Conservation (phyloP, 2,888 invertebrate genomes). For the Hypsopygia costalis region DNA sequence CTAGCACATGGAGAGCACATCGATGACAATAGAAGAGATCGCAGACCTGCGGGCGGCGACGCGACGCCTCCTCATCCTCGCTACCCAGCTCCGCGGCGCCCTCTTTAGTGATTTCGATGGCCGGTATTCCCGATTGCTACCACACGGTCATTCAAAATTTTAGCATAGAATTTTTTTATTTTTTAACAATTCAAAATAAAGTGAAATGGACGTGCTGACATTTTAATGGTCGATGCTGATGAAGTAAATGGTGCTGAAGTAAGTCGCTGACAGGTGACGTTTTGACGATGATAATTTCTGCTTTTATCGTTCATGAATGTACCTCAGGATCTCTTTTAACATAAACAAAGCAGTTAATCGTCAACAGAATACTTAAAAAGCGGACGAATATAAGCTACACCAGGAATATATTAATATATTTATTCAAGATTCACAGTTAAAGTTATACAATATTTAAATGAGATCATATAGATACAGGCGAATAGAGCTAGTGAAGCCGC, state of each 20-base stretch:
- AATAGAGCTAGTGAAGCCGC: conserved; percentile 57
- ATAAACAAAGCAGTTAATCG: conserved; percentile 20
- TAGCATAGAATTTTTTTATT: conserved; percentile 39
- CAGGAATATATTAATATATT: conserved; percentile 16
- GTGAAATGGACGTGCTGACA: conserved; percentile 53
- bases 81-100: conserved; percentile 84
- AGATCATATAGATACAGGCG: conserved; percentile 24
- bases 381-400: conserved; percentile 30
- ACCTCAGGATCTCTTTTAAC: conserved; percentile 22
- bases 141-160: conserved; percentile 72
- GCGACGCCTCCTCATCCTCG: conserved; percentile 81
- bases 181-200: conserved; percentile 49
- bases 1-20: conserved; percentile 76
- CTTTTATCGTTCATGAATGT: conserved; percentile 20
- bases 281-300: conserved; percentile 18
- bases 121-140: conserved; percentile 81
- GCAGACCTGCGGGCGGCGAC: conserved; percentile 76
- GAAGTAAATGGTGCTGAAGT: conserved; percentile 30
- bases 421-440: conserved; percentile 18
- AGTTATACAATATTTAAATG: background rate
- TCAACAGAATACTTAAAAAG: conserved; percentile 21
- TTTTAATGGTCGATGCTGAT: conserved; percentile 39
- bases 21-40: conserved; percentile 75
- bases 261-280: conserved; percentile 9
- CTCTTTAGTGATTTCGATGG: conserved; percentile 91